A percentile compares a stretch with the other conserved stretches of the same genome.
Evolutionary conservation across 2,797 vertebrate genomes (phyloP).

Genomic region (Characodon lateralis): DNA sequence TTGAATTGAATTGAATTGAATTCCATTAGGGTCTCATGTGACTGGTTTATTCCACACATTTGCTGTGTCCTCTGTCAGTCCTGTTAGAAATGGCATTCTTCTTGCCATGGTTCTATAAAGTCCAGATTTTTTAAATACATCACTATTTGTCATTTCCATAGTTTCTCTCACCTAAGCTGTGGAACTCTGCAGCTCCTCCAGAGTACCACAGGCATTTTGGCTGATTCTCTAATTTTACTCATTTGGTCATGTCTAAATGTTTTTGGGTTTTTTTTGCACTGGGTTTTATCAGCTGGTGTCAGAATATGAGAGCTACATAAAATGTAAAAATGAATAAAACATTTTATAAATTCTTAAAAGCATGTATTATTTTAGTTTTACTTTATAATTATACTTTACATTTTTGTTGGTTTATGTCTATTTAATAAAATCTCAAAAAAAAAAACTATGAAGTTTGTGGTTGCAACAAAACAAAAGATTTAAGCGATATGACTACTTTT

Average conservation of each 20-base stretch:
- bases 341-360: background rate
- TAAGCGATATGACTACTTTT: background rate
- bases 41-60: background rate
- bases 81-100: background rate
- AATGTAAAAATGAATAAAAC: background rate
- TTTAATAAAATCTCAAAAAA: background rate
- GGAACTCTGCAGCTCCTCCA: background rate
- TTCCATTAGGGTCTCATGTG: background rate
- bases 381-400: background rate
- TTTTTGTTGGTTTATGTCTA: background rate
- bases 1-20: too few species aligned
- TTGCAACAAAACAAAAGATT: background rate
- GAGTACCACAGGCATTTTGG: background rate
- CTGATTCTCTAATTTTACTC: background rate
- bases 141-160: background rate
- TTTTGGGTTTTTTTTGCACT: background rate
- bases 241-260: background rate
- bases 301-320: background rate
- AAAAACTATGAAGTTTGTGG: background rate
- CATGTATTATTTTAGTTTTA: background rate
- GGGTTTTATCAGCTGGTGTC: background rate
- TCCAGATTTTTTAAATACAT: background rate
- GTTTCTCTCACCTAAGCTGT: background rate
- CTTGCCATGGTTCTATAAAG: background rate
- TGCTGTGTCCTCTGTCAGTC: background rate